phyloP scores from a whole-genome alignment of 2,888 invertebrate species.

The Mythimna ferrago region DNA sequence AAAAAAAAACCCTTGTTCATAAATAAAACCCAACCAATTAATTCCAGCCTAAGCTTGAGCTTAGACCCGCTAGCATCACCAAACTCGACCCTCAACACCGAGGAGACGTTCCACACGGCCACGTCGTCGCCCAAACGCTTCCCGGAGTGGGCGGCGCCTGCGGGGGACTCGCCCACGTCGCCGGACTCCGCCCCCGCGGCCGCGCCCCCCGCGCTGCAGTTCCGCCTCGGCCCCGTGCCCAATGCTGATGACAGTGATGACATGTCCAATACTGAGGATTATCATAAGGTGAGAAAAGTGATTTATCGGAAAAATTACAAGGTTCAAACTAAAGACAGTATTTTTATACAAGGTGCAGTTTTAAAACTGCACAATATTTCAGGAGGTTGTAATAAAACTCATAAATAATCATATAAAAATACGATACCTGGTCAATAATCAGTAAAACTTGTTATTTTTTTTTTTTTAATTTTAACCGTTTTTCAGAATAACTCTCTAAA shows the following conservation, averaged over 20 bases:
- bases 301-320: too few relatives aligned
- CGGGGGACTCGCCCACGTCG: slow-evolving; percentile 64
- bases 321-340: too few relatives aligned
- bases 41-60: slow-evolving; percentile 92
- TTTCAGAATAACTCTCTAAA: too few relatives aligned
- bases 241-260: slow-evolving; percentile 90
- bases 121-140: slow-evolving; percentile 85
- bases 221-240: slow-evolving; percentile 82
- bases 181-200: slow-evolving; percentile 54
- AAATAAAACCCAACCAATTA: neutral
- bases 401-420: too few relatives aligned
- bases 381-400: too few relatives aligned
- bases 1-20: neutral
- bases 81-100: slow-evolving; percentile 86
- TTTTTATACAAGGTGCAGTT: too few relatives aligned
- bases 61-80: slow-evolving; percentile 90
- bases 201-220: slow-evolving; percentile 65
- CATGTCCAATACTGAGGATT: slow-evolving; percentile 91
- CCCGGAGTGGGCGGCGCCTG: slow-evolving; percentile 64
- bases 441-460: too few relatives aligned
- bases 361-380: too few relatives aligned
- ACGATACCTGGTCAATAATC: too few relatives aligned
- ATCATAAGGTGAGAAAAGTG: slow-evolving; percentile 80
- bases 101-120: slow-evolving; percentile 95
- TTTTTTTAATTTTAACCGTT: too few relatives aligned